These are phyloP conservation scores for Cervus canadensis DNA, from an alignment of 2,113 vertebrate genomes.

Conservation along the genomic window DNA sequence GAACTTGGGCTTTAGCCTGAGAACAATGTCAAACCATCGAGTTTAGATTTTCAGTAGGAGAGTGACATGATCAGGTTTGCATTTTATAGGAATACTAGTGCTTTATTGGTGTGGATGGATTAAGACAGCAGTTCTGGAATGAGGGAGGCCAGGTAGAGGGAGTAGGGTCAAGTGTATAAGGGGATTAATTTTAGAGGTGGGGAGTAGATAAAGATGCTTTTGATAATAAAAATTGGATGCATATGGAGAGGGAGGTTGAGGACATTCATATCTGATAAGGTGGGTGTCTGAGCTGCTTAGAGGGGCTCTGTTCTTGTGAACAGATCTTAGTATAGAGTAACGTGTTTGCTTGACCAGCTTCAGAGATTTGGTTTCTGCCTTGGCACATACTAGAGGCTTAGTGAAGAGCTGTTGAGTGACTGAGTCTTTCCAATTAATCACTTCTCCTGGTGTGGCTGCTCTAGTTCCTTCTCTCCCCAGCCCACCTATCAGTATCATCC, in stretches of 20 bases:
- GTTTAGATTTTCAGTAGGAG: not conserved
- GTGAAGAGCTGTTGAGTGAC: not conserved
- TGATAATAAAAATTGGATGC: not conserved
- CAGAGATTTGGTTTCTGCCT: not conserved
- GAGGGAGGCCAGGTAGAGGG: not conserved
- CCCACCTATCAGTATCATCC: not conserved
- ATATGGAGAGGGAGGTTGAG: not conserved
- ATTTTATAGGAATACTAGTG: not conserved
- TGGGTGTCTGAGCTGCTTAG: not conserved
- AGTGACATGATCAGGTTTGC: not conserved
- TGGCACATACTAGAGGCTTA: not conserved
- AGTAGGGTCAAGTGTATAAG: not conserved
- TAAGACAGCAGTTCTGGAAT: not conserved
- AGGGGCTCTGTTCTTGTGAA: not conserved
- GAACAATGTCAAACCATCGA: not conserved
- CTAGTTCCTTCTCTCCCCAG: not conserved
- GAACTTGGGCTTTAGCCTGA: not conserved
- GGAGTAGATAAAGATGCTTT: not conserved
- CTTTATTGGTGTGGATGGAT: not conserved
- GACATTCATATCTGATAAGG: not conserved
- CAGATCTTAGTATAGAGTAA: not conserved
- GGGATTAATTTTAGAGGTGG: not conserved
- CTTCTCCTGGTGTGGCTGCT: not conserved
- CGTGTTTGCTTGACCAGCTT: not conserved
- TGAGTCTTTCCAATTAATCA: not conserved